Evolutionary conservation across 2,888 invertebrate genomes (phyloP), one percentile per base, ranked within the genome.

Genomic region (Agonopterix subpropinquella): DNA sequence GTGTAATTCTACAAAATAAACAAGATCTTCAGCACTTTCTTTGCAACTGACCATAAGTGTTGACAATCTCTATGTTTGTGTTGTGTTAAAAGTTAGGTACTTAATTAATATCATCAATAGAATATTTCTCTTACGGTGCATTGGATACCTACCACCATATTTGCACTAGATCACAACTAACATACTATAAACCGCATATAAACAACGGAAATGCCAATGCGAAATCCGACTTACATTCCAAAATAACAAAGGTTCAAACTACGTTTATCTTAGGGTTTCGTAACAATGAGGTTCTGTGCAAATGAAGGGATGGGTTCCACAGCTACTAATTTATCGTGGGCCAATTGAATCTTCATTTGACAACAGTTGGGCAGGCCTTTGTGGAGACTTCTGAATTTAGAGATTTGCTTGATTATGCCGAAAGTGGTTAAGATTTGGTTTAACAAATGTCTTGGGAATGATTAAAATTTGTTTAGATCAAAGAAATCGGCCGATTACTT

Each of bases 271-370:
- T 62, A 63, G 67, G 58, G 66, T 58, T 60, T 49, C 53, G 55
- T 54, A 65, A 71, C 71, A 75, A 60, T 55, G 52, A 59, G 48
- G 58, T 57, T 65, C 67, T 80, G 73, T 73, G 70, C 70, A 77
- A 80, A 80, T 77, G 77, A 77, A 79, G 77, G 77, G 78, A 71
- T 67, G 56, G 41, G 39, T 9, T 35, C 35, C 35, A 46, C 9
- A 41, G 13, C 41, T 36, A 44, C 53, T 53, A 70, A 73, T 73
- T 71, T 71, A 73, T 72, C 64, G 78, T 79, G 67, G 64, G 63
- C 73, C 85, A 84, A 85, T 86, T 83, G 86, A 85, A 85, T 86
- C 80, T 84, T 85, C 84, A 83, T 81, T 82, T 78, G 80, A 83
- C 83, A 80, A 83, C 81, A 78, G 81, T 80, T 77, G 79, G 77